Evolutionary conservation across 2,797 vertebrate genomes (phyloP).

Genomic region (Dendrocincla tyrannina): DNA sequence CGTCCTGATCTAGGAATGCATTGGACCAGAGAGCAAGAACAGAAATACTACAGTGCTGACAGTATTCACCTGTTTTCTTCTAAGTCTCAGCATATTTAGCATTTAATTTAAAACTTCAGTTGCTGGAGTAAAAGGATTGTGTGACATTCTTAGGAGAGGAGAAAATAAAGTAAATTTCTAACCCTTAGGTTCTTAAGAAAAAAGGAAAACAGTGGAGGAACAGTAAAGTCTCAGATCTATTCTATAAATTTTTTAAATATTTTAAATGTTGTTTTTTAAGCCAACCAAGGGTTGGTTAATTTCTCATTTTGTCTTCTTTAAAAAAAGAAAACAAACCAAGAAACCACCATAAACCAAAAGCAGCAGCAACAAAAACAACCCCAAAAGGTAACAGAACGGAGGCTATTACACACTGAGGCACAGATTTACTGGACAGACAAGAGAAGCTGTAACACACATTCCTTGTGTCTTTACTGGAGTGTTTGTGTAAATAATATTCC

Average conservation of each 20-base stretch:
- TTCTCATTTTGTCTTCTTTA: not conserved
- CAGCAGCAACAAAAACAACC: not conserved
- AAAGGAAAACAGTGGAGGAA: not conserved
- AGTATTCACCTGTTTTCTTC: not conserved
- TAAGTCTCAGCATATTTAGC: not conserved
- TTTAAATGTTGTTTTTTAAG: not conserved
- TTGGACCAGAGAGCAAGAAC: not conserved
- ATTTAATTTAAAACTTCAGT: not conserved
- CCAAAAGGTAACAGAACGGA: not conserved
- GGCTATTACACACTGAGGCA: not conserved
- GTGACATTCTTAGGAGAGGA: not conserved
- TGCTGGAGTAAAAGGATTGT: not conserved
- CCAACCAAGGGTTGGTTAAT: not conserved
- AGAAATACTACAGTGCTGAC: not conserved
- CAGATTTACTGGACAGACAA: not conserved
- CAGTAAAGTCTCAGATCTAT: not conserved
- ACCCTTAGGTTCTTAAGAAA: not conserved
- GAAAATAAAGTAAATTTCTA: not conserved
- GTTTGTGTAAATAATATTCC: not conserved
- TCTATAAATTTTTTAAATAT: not conserved
- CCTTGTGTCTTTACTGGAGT: not conserved
- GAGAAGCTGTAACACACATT: not conserved
- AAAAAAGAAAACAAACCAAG: not conserved
- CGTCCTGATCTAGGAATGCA: not conserved
- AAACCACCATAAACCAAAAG: not conserved